These are phyloP conservation scores for Trididemnum clinides DNA, from an alignment of 23 tunicate genomes.

Conservation along the genomic window DNA sequence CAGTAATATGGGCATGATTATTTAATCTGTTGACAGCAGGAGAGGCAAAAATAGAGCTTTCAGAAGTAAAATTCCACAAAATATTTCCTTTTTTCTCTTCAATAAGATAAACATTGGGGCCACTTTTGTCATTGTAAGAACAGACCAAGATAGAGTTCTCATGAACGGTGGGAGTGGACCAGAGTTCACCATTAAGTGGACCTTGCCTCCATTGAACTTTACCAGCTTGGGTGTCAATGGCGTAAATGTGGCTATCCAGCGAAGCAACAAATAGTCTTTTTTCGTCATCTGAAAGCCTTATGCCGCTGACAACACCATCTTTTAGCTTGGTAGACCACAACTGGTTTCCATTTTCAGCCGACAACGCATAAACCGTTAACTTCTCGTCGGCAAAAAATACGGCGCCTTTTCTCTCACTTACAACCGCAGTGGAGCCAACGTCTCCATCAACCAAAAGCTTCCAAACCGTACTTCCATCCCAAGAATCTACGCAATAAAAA, in stretches of 20 bases:
- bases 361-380: background rate
- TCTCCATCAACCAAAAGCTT: background rate
- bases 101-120: background rate
- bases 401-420: background rate
- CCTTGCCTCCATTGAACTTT: background rate
- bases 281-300: background rate
- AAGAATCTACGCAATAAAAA: background rate
- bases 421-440: background rate
- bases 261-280: background rate
- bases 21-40: background rate
- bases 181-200: background rate
- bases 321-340: background rate
- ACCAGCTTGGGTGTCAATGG: background rate
- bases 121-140: background rate
- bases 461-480: background rate
- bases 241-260: background rate
- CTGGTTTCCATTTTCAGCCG: background rate
- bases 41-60: background rate
- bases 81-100: background rate
- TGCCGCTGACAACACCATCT: background rate
- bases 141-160: background rate
- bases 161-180: background rate
- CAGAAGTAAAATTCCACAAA: background rate
- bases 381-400: background rate
- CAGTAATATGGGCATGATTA: background rate